These are phyloP conservation scores for Paracyclopina nana DNA, from an alignment of 1,140 invertebrate genomes.

Conservation along the genomic window DNA sequence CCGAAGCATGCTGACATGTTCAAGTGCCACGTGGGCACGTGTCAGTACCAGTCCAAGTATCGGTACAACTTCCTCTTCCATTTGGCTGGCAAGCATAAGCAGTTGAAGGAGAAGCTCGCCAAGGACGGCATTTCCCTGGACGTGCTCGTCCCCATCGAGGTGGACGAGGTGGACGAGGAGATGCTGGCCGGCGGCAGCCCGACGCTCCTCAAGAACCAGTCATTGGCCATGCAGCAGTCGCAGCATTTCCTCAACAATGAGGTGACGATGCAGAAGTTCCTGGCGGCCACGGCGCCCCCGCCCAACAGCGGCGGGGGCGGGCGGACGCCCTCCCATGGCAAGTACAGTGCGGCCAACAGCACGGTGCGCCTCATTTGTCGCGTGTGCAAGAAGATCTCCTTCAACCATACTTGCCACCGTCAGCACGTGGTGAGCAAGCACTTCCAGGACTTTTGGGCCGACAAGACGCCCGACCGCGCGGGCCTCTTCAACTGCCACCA, in stretches of 20 bases:
- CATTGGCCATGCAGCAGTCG: not conserved
- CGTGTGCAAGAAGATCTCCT: slow-evolving; percentile 10
- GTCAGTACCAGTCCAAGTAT: slow-evolving; percentile 9
- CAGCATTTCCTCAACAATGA: not conserved
- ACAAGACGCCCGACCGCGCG: not conserved
- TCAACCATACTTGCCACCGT: slow-evolving; percentile 11
- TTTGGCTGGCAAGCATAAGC: slow-evolving; percentile 13
- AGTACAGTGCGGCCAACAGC: too few relatives aligned
- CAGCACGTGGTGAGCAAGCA: slow-evolving; percentile 13
- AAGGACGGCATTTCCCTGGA: slow-evolving; percentile 8
- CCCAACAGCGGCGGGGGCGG: not conserved
- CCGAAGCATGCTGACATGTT: slow-evolving; percentile 9
- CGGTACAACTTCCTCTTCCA: slow-evolving; percentile 14
- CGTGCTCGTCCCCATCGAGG: slow-evolving; percentile 5
- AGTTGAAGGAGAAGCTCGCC: slow-evolving; percentile 11
- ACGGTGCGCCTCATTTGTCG: slow-evolving; percentile 5
- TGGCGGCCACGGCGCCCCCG: not conserved
- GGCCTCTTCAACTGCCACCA: slow-evolving; percentile 12
- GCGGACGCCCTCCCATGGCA: not conserved
- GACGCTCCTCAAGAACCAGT: not conserved
- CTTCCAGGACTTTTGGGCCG: slow-evolving; percentile 13
- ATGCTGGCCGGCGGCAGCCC: not conserved
- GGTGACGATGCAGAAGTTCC: not conserved
- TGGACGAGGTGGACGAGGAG: not conserved
- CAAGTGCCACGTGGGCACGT: slow-evolving; percentile 1